Conservation (phyloP, 2,888 invertebrate species). For the Drosophila cognata region DNA sequence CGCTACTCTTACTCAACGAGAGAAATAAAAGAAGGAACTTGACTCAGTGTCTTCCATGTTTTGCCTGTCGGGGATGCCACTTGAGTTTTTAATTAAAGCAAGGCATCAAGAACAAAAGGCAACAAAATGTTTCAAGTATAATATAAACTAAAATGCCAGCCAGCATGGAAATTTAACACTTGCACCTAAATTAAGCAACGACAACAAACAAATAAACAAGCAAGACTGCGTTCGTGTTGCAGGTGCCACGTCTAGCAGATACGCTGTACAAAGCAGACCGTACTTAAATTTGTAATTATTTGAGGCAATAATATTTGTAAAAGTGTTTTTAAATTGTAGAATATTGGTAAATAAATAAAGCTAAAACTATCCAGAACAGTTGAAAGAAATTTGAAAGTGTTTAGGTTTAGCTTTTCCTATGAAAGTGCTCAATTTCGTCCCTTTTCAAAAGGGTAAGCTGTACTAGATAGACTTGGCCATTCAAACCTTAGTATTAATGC, state of each 20-base stretch:
- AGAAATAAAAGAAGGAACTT: constrained; percentile 24
- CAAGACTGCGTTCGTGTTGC: constrained; percentile 3
- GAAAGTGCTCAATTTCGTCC: background rate
- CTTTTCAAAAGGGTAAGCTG: background rate
- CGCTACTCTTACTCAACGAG: background rate
- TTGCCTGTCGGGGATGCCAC: constrained; percentile 50
- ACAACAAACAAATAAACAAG: constrained; percentile 34
- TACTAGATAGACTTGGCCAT: background rate
- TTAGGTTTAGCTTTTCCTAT: background rate
- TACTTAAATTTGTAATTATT: background rate
- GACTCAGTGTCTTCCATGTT: background rate
- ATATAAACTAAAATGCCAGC: constrained; percentile 74
- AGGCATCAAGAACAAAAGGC: constrained; percentile 69
- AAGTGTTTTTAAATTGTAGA: too few species aligned
- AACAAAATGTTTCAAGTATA: constrained; percentile 66
- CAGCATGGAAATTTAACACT: constrained; percentile 79
- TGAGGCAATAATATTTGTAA: background rate
- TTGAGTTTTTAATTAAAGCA: constrained; percentile 79
- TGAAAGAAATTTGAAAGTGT: background rate
- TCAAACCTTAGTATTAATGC: background rate
- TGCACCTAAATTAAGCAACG: constrained; percentile 70
- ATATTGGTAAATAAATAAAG: background rate
- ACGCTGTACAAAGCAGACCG: background rate
- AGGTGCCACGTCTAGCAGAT: background rate
- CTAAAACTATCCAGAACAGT: background rate